Evolutionary conservation across 2,888 invertebrate species (phyloP), one percentile per base, ranked within the genome.

Genomic region (Colletes collaris): DNA sequence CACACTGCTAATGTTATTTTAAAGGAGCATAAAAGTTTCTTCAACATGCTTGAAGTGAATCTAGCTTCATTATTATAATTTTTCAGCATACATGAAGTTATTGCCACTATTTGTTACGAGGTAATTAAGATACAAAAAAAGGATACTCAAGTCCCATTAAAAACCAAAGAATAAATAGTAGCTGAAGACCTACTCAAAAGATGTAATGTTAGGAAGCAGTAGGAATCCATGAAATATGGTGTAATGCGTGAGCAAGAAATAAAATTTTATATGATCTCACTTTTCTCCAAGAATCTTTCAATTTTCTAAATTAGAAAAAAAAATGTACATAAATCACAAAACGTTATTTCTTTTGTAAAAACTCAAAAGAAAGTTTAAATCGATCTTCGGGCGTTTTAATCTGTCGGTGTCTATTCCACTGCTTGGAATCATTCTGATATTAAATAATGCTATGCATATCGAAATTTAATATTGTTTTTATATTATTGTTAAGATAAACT

Each of bases 121-220:
- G 44, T 76, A 76, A 65, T 70, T 46, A 73, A 72, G 56, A 16
- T 37, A 62, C n/a, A 81, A 76, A 65, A 16, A 63, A 44, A 59
- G 59, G 75, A 77, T 59, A 53, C 52, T 78, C 71, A 68, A 56
- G 68, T 76, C 66, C 59, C 63, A 68, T 69, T 81, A 72, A 75
- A 88, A 89, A 84, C 87, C 89, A 90, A 90, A 90, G 90, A 90
- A 81, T 78, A 77, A 86, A 73, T 85, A 86, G 76, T 81, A 79
- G 78, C 82, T 81, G 66, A 87, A 76, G 80, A 78, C 67, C 49
- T 67, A 53, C 79, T 71, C 63, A 49, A 71, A 52, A 67, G 16
- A 72, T 65, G 55, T 66, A 69, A 76, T 55, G 76, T 55, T 74
- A 82, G 58, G 40, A 66, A 73, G 27, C 49, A 60, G 27, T 65